These are phyloP conservation scores for Scrobipalpa atriplicella DNA, from an alignment of 2,888 invertebrate genomes.

Conservation along the genomic window DNA sequence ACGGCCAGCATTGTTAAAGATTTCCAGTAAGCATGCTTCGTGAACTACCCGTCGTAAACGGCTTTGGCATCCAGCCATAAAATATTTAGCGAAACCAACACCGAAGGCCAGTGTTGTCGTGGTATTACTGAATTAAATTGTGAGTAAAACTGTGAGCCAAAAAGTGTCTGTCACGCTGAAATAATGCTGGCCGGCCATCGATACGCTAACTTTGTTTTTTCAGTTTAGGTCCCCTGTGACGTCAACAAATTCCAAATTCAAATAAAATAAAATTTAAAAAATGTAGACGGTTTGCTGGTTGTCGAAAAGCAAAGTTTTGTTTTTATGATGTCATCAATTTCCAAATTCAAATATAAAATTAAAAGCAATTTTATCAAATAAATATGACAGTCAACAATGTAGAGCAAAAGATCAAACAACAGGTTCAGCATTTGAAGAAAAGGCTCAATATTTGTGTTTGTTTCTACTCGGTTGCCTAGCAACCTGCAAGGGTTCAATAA, in stretches of 20 bases:
- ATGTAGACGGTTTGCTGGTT: no score
- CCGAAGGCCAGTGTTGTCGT: conserved; percentile 22
- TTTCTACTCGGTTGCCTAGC: conserved; percentile 49
- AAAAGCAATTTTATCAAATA: no score
- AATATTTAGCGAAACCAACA: conserved; percentile 37
- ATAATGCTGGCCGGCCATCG: background rate
- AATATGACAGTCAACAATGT: conserved; percentile 12
- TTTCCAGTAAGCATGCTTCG: conserved; percentile 15
- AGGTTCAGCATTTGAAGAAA: conserved; percentile 46
- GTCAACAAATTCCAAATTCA: background rate
- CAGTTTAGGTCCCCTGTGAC: no score
- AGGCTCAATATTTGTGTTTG: conserved; percentile 54
- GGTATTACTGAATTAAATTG: conserved; percentile 9
- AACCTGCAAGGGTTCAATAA: conserved; percentile 40
- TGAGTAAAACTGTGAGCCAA: conserved; percentile 27
- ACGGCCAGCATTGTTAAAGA: background rate
- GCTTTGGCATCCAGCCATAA: conserved; percentile 49
- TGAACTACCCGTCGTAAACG: conserved; percentile 15
- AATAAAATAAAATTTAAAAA: background rate
- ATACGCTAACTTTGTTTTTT: no score
- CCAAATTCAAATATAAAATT: background rate
- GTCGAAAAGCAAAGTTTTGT: no score
- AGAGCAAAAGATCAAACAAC: conserved; percentile 43
- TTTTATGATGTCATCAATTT: no score
- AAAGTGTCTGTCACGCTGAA: background rate